These are phyloP conservation scores for Aphidius colemani DNA, from an alignment of 2,888 invertebrate species.

Conservation along the genomic window DNA sequence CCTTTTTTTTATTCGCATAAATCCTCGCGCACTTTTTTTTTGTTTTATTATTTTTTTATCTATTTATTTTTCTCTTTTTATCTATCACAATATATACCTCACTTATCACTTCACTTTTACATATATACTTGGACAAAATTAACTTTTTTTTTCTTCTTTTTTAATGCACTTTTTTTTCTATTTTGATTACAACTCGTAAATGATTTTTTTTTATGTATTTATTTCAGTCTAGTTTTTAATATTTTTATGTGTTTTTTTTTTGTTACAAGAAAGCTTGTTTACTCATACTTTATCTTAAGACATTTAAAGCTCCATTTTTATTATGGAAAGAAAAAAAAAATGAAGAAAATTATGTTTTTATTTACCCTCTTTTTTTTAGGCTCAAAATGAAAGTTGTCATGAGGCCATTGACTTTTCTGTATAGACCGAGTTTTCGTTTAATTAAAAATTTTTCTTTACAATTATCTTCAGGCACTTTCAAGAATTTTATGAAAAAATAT, in stretches of 20 bases:
- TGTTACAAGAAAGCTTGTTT: too few relatives aligned
- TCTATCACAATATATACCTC: constrained; percentile 13
- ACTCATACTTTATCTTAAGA: too few relatives aligned
- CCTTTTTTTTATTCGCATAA: constrained; percentile 10
- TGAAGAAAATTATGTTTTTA: too few relatives aligned
- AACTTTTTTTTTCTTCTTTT: too few relatives aligned
- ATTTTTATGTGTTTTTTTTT: too few relatives aligned
- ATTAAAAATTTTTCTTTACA: not conserved
- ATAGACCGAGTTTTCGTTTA: not conserved
- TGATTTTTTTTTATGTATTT: too few relatives aligned
- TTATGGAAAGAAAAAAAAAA: too few relatives aligned
- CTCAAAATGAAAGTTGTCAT: constrained; percentile 1
- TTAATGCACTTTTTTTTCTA: not conserved
- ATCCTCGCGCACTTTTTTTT: constrained; percentile 15
- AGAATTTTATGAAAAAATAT: not conserved
- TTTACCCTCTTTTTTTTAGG: not conserved
- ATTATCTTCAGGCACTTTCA: constrained; percentile 17
- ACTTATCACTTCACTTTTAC: constrained; percentile 14
- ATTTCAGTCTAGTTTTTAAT: too few relatives aligned
- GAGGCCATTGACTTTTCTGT: not conserved
- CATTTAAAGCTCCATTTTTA: too few relatives aligned
- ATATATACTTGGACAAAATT: not conserved
- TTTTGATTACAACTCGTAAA: not conserved
- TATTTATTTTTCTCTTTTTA: not conserved
- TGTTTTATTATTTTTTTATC: not conserved